phyloP scores from a whole-genome alignment of 2,888 invertebrate genomes.

The Alitta virens region DNA sequence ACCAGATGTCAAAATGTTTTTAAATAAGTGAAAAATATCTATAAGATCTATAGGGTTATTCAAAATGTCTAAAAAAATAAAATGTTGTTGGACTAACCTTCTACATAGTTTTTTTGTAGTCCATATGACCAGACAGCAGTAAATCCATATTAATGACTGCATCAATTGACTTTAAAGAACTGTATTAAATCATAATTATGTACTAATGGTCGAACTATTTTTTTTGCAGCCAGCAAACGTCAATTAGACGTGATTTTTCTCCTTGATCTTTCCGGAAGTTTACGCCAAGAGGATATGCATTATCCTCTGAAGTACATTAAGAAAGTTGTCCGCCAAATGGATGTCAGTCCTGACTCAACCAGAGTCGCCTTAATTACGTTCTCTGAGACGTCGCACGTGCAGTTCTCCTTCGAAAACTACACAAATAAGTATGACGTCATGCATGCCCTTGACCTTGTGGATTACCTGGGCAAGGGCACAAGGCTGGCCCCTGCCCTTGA shows the following conservation, averaged over 20 bases:
- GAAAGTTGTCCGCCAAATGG: not conserved
- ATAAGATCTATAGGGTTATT: no score
- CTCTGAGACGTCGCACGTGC: slow-evolving; percentile 25
- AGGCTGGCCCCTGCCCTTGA: slow-evolving; percentile 38
- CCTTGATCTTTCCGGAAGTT: slow-evolving; percentile 9
- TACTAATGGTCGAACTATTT: no score
- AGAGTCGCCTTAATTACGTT: slow-evolving; percentile 25
- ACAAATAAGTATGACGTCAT: slow-evolving; percentile 26
- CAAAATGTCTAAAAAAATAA: no score
- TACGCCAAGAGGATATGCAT: slow-evolving; percentile 8
- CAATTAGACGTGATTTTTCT: slow-evolving; percentile 5
- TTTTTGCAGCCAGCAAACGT: not conserved
- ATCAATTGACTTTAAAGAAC: no score
- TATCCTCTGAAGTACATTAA: not conserved
- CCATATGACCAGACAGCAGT: no score
- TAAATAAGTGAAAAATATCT: no score
- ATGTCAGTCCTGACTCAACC: not conserved
- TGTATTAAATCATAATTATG: no score
- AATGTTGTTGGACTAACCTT: no score
- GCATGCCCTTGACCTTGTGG: slow-evolving; percentile 32
- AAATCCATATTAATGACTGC: no score
- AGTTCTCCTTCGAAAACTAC: slow-evolving; percentile 30
- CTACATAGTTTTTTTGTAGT: no score
- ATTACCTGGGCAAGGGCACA: slow-evolving; percentile 38
- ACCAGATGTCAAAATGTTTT: no score